These are phyloP conservation scores for Nemurella pictetii DNA, from an alignment of 2,888 invertebrate genomes.

Conservation along the genomic window DNA sequence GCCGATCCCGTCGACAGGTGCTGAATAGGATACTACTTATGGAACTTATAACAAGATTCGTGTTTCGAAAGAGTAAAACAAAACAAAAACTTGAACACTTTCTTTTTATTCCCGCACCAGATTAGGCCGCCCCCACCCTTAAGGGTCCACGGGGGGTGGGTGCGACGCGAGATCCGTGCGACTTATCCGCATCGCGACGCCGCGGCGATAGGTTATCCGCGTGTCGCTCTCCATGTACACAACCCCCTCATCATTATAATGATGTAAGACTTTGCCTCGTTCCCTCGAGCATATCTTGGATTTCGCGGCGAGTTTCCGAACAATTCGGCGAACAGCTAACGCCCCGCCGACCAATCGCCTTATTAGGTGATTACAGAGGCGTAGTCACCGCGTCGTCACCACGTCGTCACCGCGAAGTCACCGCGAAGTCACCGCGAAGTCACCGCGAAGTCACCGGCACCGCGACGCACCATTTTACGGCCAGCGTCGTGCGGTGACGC, in stretches of 20 bases:
- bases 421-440: no score
- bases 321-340: neutral
- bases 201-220: neutral
- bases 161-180: neutral
- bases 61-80: conserved; percentile 26
- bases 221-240: neutral
- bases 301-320: neutral
- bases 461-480: neutral
- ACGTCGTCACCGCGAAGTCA: neutral
- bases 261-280: conserved; percentile 14
- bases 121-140: neutral
- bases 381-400: neutral
- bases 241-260: conserved; percentile 29
- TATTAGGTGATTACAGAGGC: neutral
- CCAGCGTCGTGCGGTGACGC: neutral
- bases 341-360: neutral
- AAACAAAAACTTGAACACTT: conserved; percentile 30
- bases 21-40: conserved; percentile 29
- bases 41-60: conserved; percentile 29
- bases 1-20: conserved; percentile 23
- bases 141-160: neutral
- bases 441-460: no score
- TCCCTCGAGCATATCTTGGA: conserved; percentile 7
- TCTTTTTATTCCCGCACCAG: conserved; percentile 22
- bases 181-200: neutral